phyloP scores from a whole-genome alignment of 1,140 invertebrate species.

The Drosophila nigrodunni region DNA sequence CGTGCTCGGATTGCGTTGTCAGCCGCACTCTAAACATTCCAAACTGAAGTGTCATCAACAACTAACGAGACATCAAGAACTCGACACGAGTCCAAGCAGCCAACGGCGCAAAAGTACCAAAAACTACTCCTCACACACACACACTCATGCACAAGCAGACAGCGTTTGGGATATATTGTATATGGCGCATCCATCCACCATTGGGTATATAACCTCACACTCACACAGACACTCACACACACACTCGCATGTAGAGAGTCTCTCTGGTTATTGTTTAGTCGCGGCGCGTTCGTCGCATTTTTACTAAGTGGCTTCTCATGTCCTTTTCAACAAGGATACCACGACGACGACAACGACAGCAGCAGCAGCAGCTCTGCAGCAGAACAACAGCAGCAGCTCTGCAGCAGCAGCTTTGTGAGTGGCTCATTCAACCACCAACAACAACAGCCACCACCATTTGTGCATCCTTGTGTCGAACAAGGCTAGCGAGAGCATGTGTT shows the following conservation, averaged over 20 bases:
- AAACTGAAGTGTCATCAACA: constrained; percentile 85
- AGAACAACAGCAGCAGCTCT: constrained; percentile 17
- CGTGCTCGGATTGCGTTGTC: constrained; percentile 35
- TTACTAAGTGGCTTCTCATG: constrained; percentile 84
- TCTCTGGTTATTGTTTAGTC: constrained; percentile 70
- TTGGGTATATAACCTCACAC: constrained; percentile 60
- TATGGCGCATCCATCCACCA: constrained; percentile 72
- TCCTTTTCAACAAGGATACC: constrained; percentile 82
- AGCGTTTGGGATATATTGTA: constrained; percentile 35
- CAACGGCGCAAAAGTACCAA: constrained; percentile 79
- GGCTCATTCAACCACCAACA: constrained; percentile 69
- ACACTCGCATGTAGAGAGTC: constrained; percentile 53
- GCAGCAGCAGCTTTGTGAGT: constrained; percentile 26
- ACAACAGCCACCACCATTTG: constrained; percentile 51
- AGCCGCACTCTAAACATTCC: constrained; percentile 82
- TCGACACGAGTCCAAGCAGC: constrained; percentile 82
- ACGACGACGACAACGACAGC: constrained; percentile 12
- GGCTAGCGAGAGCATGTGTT: constrained; percentile 22
- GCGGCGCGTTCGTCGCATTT: constrained; percentile 53
- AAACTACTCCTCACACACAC: constrained; percentile 47
- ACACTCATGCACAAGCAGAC: constrained; percentile 15
- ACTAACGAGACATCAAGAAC: constrained; percentile 84
- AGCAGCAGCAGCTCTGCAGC: constrained; percentile 20
- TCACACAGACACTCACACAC: constrained; percentile 26
- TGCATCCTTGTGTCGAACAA: constrained; percentile 50